Base-by-base conservation (phyloP, 2,888 invertebrate genomes). In the Drosophila limbata region DNA sequence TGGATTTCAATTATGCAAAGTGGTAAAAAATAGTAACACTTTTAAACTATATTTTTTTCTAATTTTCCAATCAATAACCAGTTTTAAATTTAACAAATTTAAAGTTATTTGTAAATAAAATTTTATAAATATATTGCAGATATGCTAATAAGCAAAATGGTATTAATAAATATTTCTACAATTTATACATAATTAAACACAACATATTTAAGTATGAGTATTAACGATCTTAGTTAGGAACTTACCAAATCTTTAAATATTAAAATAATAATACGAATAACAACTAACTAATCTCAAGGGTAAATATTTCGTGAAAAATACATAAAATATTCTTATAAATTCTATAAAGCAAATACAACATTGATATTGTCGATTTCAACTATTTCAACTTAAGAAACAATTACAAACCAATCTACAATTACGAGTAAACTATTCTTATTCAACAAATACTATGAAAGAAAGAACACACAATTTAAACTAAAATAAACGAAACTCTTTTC, bases 201-300 rank as follows among this genome's bases (percentile, higher is more conserved):
- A 25, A 69, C 61, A 60, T 62, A 66, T 65, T 76, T 64, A 66
- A 64, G 55, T 60, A 74, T 47, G 61, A 56, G 51, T 75, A 69
- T 78, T 65, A 74, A 60, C 21, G 17, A 70, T 61, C 67, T 67
- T 86, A 90, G 91, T 82, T 90, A 90, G 91, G 77, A 62, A 79
- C 70, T 73, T 89, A 84, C 68, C 40, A 75, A 77, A 79, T 73
- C 69, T 78, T 77, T 73, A 48, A 62, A 76, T 45, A 55, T 47
- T 52, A 15, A 53, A 59, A 31, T 59, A 68, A 51, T 56, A 37
- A 33, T 35, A 50, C 13, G 33, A 21, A 40, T 40, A 52, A 39
- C 25, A 56, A 47, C 37, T 47, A 77, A 80, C 62, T 68, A 53
- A 79, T 52, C 73, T 77, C 77, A 71, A 72, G 72, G 66, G 69